phyloP scores from a whole-genome alignment of 2,113 vertebrate genomes.

The Phoenicopterus ruber region DNA sequence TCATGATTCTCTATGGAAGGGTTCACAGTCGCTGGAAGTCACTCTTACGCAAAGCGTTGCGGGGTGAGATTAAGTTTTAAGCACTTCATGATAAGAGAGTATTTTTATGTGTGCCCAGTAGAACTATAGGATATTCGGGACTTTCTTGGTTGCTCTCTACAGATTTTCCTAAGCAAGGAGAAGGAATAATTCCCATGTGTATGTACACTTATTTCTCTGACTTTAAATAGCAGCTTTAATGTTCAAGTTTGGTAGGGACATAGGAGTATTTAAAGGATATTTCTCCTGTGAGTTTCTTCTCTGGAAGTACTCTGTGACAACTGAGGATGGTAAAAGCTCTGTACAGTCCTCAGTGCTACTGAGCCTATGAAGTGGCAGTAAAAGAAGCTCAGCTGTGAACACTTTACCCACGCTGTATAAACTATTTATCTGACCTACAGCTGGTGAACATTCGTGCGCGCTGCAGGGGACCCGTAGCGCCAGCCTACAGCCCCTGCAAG shows the following conservation, averaged over 20 bases:
- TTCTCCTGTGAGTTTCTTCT: not conserved
- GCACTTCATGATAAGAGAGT: not conserved
- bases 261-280: not conserved
- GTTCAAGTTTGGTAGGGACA: not conserved
- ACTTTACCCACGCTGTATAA: constrained; percentile 3
- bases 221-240: not conserved
- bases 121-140: not conserved
- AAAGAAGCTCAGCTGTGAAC: constrained; percentile 6
- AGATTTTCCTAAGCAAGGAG: not conserved
- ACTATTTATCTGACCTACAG: constrained; percentile 23
- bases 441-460: not conserved
- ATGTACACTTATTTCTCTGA: not conserved
- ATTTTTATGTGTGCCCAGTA: not conserved
- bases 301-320: not conserved
- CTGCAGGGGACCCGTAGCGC: not conserved
- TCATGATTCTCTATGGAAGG: not conserved
- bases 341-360: not conserved
- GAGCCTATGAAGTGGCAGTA: not conserved
- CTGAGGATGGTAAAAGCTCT: not conserved
- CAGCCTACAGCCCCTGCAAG: not conserved
- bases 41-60: not conserved
- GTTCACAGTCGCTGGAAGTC: not conserved
- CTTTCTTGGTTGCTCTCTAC: not conserved
- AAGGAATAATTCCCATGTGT: not conserved
- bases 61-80: not conserved